Conservation (phyloP, 2,113 vertebrate species). For the Helogale parvula region DNA sequence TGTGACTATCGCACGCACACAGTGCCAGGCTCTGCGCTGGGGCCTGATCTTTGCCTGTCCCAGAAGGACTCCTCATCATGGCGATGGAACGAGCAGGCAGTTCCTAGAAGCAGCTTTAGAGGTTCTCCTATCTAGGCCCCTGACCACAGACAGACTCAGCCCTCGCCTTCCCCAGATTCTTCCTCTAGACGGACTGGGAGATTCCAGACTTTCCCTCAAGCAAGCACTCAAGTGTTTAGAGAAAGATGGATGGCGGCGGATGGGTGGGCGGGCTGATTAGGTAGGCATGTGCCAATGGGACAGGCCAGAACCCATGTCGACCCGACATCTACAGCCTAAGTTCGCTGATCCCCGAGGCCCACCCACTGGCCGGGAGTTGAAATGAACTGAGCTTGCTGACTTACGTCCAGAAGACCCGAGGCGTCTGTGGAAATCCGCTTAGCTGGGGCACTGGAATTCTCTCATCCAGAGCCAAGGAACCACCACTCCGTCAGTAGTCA, state of each 20-base stretch:
- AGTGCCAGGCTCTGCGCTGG: constrained; percentile 10
- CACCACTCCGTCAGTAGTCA: neutral
- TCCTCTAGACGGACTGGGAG: neutral
- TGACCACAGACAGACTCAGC: neutral
- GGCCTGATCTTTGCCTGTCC: neutral
- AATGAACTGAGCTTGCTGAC: neutral
- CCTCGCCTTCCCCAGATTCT: neutral
- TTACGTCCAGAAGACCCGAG: neutral
- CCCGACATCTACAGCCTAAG: neutral
- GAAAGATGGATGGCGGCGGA: neutral
- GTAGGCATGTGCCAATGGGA: fast-evolving
- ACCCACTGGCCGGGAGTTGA: neutral
- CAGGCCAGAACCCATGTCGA: neutral
- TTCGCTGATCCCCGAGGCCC: neutral
- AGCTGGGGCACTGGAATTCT: neutral
- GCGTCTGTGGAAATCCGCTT: neutral
- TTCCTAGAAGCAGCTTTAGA: neutral
- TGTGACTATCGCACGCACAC: neutral
- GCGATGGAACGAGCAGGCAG: neutral
- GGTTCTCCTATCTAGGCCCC: neutral
- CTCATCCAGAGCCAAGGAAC: neutral
- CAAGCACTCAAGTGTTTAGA: neutral
- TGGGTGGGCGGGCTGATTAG: neutral
- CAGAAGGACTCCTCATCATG: neutral
- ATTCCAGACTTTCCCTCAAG: neutral